Evolutionary conservation across 2,113 vertebrate species (phyloP).

Genomic region (Chunga burmeisteri): DNA sequence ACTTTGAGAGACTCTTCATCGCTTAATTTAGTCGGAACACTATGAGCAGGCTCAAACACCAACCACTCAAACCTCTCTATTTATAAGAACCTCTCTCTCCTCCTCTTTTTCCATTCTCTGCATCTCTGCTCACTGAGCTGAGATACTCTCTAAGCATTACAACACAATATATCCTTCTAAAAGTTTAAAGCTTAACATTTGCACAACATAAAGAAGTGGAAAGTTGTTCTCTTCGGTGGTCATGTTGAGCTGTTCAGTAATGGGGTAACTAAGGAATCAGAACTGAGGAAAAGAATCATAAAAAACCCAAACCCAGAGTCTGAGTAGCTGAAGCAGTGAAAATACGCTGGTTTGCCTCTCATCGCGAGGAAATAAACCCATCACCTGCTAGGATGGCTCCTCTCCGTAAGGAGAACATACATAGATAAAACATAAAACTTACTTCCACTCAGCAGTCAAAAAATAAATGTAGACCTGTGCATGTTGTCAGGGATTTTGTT

Average conservation of each 20-base stretch:
- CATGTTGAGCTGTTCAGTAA: neutral
- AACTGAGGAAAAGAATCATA: neutral
- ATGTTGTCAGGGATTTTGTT: neutral
- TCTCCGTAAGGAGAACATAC: neutral
- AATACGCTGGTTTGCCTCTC: neutral
- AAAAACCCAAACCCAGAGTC: neutral
- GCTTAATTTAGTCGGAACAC: neutral
- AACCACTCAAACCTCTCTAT: neutral
- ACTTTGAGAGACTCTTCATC: neutral
- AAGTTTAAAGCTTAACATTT: neutral
- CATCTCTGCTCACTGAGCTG: neutral
- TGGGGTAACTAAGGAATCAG: neutral
- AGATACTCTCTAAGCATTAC: neutral
- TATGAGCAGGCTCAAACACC: neutral
- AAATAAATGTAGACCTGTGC: neutral
- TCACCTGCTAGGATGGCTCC: neutral
- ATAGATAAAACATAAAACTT: neutral
- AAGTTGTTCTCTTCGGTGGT: neutral
- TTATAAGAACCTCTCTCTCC: neutral
- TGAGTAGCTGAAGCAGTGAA: neutral
- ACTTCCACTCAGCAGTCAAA: neutral
- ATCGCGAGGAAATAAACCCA: neutral
- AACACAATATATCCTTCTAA: neutral
- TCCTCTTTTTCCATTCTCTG: neutral
- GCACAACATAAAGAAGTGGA: neutral